Evolutionary conservation across 2,797 vertebrate species (phyloP).

Genomic region (Cephalopachus bancanus): DNA sequence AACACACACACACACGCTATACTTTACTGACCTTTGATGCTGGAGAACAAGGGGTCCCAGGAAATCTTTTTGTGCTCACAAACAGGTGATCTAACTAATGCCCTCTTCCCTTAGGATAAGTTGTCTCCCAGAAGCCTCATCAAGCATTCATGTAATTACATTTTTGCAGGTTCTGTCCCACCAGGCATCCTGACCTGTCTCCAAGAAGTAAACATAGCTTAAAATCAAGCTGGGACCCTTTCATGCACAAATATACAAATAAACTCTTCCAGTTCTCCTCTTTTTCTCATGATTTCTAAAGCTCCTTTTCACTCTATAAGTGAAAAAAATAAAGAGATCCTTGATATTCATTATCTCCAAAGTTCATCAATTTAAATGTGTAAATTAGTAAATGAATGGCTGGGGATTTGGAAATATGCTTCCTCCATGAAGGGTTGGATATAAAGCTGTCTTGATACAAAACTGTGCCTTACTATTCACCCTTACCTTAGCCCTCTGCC

Average conservation of each 20-base stretch:
- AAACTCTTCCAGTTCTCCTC: background rate
- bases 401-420: background rate
- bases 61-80: background rate
- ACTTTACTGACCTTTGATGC: background rate
- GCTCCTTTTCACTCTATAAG: background rate
- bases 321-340: background rate
- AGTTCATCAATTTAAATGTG: background rate
- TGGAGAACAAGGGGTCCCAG: background rate
- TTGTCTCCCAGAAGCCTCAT: background rate
- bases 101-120: background rate
- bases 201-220: background rate
- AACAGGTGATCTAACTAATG: background rate
- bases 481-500: background rate
- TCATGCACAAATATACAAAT: background rate
- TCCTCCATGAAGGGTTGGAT: background rate
- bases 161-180: background rate
- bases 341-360: background rate
- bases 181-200: background rate
- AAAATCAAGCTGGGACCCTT: background rate
- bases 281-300: slow-evolving; percentile 19
- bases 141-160: background rate
- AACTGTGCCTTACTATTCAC: background rate
- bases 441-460: background rate
- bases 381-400: background rate
- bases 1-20: background rate